phyloP scores from a whole-genome alignment of 2,797 vertebrate species.

The Neostethus bicornis region DNA sequence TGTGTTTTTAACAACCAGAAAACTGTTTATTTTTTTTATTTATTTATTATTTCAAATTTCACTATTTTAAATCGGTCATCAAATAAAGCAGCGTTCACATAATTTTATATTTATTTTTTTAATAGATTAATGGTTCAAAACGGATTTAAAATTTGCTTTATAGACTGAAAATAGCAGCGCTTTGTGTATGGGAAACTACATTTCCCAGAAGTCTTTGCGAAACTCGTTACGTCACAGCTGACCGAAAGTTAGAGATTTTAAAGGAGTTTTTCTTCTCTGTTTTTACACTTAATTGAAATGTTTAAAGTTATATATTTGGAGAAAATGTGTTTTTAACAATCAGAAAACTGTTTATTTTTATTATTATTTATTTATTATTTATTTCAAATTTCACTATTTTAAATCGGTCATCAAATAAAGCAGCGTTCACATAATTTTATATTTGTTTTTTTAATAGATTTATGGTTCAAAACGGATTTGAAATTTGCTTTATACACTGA shows the following conservation, averaged over 20 bases:
- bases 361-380: too few relatives aligned
- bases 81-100: too few relatives aligned
- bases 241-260: neutral
- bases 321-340: too few relatives aligned
- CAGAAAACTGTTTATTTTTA: too few relatives aligned
- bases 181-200: conserved; percentile 63
- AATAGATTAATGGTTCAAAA: neutral
- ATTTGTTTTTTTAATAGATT: neutral
- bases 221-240: neutral
- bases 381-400: too few relatives aligned
- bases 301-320: too few relatives aligned
- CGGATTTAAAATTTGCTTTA: neutral
- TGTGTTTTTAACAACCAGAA: too few relatives aligned
- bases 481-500: neutral
- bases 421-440: too few relatives aligned
- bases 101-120: neutral
- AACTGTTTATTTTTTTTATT: neutral
- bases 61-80: too few relatives aligned
- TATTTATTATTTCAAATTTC: too few relatives aligned
- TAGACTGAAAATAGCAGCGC: neutral
- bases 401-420: too few relatives aligned
- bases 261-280: neutral
- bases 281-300: too few relatives aligned
- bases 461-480: neutral
- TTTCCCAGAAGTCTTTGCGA: conserved; percentile 50